phyloP scores from a whole-genome alignment of 2,888 invertebrate species.

The Stegana nigrithorax region DNA sequence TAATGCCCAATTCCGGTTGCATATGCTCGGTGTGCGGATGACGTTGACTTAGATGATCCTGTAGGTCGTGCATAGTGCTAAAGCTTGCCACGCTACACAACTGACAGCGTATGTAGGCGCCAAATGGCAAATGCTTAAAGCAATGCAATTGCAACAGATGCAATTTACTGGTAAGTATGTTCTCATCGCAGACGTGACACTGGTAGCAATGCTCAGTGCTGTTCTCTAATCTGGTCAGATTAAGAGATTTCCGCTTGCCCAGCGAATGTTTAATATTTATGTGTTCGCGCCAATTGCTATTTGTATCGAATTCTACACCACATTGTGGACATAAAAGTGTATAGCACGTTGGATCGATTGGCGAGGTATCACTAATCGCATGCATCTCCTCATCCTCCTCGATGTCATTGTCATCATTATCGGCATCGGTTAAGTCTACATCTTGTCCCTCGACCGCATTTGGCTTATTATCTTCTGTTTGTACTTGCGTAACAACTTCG shows the following conservation, averaged over 20 bases:
- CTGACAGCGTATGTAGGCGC: slow-evolving; percentile 56
- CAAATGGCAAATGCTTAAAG: slow-evolving; percentile 56
- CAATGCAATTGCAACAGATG: slow-evolving; percentile 55
- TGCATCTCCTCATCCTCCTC: not conserved
- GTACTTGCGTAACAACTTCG: slow-evolving; percentile 10
- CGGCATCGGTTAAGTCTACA: not conserved
- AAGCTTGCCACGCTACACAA: slow-evolving; percentile 40
- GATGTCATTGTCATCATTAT: not conserved
- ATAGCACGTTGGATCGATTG: slow-evolving; percentile 35
- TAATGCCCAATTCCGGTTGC: not conserved
- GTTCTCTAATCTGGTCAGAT: slow-evolving; percentile 49
- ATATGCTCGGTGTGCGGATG: slow-evolving; percentile 42
- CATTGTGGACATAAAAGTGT: slow-evolving; percentile 57
- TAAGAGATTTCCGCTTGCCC: slow-evolving; percentile 46
- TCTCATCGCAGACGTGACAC: slow-evolving; percentile 55
- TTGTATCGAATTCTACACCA: slow-evolving; percentile 51
- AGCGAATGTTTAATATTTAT: slow-evolving; percentile 53
- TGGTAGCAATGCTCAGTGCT: too few relatives aligned
- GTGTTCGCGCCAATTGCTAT: slow-evolving; percentile 56
- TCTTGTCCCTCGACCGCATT: not conserved
- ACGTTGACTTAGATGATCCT: slow-evolving; percentile 51
- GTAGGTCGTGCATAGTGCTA: slow-evolving; percentile 49
- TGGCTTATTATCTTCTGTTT: not conserved
- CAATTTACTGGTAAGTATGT: slow-evolving; percentile 50
- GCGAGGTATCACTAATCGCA: slow-evolving; percentile 3